These are phyloP conservation scores for Drosophila carrolli DNA, from an alignment of 1,140 invertebrate species.

Conservation along the genomic window DNA sequence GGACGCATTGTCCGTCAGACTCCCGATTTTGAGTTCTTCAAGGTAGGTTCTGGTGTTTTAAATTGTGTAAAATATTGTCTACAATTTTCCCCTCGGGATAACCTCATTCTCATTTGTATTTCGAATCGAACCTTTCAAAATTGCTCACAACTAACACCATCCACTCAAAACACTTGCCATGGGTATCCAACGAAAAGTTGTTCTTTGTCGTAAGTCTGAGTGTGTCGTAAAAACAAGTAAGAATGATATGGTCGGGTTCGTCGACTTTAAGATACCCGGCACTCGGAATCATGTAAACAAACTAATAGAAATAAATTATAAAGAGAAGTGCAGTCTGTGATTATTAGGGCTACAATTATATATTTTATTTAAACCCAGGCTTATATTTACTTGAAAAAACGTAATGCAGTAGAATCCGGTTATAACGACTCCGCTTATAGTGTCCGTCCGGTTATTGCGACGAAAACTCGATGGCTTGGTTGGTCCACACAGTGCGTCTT, in stretches of 20 bases:
- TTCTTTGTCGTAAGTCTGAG: constrained; percentile 72
- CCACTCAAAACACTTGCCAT: constrained; percentile 8
- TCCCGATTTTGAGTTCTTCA: constrained; percentile 86
- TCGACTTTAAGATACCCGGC: constrained; percentile 2
- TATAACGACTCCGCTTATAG: too few species aligned
- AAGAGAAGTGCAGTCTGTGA: too few species aligned
- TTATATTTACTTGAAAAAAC: too few species aligned
- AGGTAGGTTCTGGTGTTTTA: constrained; percentile 75
- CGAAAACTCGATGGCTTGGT: too few species aligned
- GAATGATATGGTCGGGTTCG: background rate
- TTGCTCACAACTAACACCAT: constrained; percentile 36
- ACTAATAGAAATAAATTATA: background rate
- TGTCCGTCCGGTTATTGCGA: too few species aligned
- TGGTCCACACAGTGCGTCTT: too few species aligned
- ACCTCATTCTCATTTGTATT: constrained; percentile 67
- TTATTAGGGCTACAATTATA: too few species aligned
- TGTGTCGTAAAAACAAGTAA: constrained; percentile 9
- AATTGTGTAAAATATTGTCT: background rate
- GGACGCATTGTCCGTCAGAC: constrained; percentile 85
- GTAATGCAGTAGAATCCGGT: too few species aligned
- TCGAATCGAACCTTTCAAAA: constrained; percentile 45
- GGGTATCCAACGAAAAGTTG: constrained; percentile 48
- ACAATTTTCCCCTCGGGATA: constrained; percentile 8
- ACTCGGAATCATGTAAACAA: background rate
- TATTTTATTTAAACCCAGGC: too few species aligned